These are phyloP conservation scores for Gymnocheta viridis DNA, from an alignment of 2,888 invertebrate genomes.

Conservation along the genomic window DNA sequence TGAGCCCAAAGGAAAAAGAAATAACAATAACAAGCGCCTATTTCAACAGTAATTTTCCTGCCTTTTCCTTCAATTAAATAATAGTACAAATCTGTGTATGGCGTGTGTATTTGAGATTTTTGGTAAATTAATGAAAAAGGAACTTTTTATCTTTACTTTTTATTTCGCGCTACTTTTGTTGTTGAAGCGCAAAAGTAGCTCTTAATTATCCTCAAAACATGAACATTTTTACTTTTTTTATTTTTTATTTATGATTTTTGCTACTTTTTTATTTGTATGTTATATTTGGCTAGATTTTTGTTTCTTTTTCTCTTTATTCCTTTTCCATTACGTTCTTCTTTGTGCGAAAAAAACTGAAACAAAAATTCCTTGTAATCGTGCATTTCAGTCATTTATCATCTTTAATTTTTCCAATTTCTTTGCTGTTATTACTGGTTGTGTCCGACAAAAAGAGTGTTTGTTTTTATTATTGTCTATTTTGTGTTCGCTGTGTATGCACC, in stretches of 20 bases:
- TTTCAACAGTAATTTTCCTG: background rate
- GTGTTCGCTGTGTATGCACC: background rate
- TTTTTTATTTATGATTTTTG: conserved; percentile 41
- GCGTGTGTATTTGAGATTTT: background rate
- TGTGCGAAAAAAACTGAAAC: background rate
- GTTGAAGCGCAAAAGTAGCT: conserved; percentile 36
- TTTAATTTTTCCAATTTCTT: conserved; percentile 26
- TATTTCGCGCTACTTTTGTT: background rate
- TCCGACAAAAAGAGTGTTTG: background rate
- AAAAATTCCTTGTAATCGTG: conserved; percentile 42
- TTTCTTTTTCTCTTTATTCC: background rate
- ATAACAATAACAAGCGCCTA: too few species aligned
- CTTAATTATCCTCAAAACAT: conserved; percentile 51
- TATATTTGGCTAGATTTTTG: too few species aligned
- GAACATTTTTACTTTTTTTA: conserved; percentile 32
- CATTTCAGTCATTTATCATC: conserved; percentile 56
- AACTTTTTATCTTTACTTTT: background rate
- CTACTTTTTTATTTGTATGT: background rate
- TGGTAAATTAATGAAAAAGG: background rate
- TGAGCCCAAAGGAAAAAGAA: too few species aligned
- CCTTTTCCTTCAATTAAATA: background rate
- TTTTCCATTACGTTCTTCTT: background rate
- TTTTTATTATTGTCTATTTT: background rate
- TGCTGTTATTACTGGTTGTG: background rate
- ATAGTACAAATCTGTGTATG: background rate